Conservation (phyloP, 1,140 invertebrate genomes). For the Mesaphorura yosii region DNA sequence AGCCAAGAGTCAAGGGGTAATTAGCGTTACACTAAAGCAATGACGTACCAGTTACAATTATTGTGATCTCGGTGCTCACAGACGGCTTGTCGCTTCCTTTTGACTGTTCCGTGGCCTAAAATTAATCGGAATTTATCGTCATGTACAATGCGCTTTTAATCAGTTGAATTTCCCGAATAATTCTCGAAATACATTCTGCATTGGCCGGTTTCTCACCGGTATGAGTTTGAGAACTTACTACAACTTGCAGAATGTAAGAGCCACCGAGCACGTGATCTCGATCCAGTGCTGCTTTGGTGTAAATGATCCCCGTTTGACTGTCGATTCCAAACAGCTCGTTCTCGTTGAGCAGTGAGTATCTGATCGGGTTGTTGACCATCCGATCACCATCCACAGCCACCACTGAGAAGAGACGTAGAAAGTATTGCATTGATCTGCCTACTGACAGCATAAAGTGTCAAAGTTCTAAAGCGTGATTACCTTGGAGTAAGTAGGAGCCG, state of each 20-base stretch:
- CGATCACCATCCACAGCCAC: conserved; percentile 81
- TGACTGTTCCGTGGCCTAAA: conserved; percentile 50
- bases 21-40: conserved; percentile 54
- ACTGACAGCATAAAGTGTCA: neutral
- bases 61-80: conserved; percentile 75
- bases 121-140: conserved; percentile 14
- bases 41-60: conserved; percentile 88
- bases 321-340: conserved; percentile 63
- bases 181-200: too few relatives aligned
- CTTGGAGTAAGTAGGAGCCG: conserved; percentile 67
- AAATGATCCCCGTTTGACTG: conserved; percentile 62
- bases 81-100: conserved; percentile 49
- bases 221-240: too few relatives aligned
- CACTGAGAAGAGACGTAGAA: conserved; percentile 52
- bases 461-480: conserved; percentile 40
- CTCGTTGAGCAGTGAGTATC: conserved; percentile 65
- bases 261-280: conserved; percentile 67
- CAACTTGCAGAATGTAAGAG: conserved; percentile 73
- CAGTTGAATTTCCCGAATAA: too few relatives aligned
- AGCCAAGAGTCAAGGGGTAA: too few relatives aligned
- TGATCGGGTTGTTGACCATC: conserved; percentile 76
- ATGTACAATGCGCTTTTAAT: too few relatives aligned
- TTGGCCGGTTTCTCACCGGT: too few relatives aligned
- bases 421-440: too few relatives aligned
- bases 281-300: conserved; percentile 62